These are phyloP conservation scores for Clarias platycephalus DNA, from an alignment of 2,797 vertebrate genomes.

Conservation along the genomic window DNA sequence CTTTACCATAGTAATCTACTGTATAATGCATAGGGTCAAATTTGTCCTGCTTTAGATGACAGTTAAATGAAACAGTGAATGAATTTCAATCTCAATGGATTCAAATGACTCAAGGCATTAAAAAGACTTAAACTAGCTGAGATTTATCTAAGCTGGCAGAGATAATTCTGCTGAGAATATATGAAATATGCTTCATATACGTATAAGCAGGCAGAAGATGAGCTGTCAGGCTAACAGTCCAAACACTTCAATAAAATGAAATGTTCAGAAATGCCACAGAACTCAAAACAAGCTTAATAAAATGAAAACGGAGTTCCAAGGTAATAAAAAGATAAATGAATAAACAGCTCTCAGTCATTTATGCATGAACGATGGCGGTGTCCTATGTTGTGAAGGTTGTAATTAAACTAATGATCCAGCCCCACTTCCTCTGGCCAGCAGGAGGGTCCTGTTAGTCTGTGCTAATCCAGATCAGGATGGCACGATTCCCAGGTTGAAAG, in stretches of 20 bases:
- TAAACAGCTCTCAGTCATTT: background rate
- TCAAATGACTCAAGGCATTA: background rate
- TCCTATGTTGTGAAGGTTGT: slow-evolving; percentile 50
- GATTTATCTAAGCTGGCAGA: too few species aligned
- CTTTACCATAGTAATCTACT: too few species aligned
- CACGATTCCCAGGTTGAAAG: slow-evolving; percentile 60
- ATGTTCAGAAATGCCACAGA: background rate
- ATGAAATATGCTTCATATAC: background rate
- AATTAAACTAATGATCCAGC: slow-evolving; percentile 57
- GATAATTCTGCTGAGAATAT: too few species aligned
- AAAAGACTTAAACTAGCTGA: too few species aligned
- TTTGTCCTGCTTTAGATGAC: background rate
- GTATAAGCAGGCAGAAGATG: background rate
- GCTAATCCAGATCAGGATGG: slow-evolving; percentile 71
- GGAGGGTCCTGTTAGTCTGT: slow-evolving; percentile 67
- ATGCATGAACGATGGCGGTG: slow-evolving; percentile 31
- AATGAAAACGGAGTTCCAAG: background rate
- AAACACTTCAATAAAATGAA: background rate
- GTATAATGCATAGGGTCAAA: too few species aligned
- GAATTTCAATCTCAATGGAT: background rate
- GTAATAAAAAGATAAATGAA: background rate
- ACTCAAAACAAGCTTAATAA: background rate
- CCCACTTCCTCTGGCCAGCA: slow-evolving; percentile 58
- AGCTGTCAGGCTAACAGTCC: background rate
- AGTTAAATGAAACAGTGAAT: background rate